A percentile compares a stretch with the other conserved stretches of the same genome.
These are phyloP conservation scores for Ectropis grisescens DNA, from an alignment of 1,140 invertebrate genomes.

Conservation along the genomic window DNA sequence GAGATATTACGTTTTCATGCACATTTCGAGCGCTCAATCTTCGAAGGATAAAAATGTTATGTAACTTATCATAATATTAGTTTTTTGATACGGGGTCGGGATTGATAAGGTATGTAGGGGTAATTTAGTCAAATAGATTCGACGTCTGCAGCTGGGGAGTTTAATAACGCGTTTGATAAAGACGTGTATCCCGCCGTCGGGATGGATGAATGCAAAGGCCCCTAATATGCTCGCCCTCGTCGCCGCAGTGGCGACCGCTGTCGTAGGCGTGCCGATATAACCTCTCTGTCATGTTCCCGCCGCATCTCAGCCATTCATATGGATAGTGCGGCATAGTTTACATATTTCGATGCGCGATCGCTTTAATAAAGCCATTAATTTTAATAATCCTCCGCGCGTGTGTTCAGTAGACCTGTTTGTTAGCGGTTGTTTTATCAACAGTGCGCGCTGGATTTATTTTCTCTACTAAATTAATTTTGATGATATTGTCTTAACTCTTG, in stretches of 20 bases:
- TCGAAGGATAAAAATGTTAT: constrained; percentile 6
- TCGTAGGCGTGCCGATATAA: constrained; percentile 40
- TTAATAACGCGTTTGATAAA: constrained; percentile 54
- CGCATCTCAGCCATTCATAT: constrained; percentile 38
- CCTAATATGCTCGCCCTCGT: constrained; percentile 41
- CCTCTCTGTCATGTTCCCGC: constrained; percentile 36
- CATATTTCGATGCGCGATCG: constrained; percentile 33
- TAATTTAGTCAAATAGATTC: constrained; percentile 31
- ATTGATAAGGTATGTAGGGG: background rate
- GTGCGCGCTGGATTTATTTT: constrained; percentile 3
- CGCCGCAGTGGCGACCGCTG: constrained; percentile 34
- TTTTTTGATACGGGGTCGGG: no score
- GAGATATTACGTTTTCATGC: constrained; percentile 17
- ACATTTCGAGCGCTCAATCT: constrained; percentile 10
- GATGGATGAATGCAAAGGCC: constrained; percentile 32
- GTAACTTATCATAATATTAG: background rate
- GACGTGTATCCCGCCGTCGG: constrained; percentile 33
- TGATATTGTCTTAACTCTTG: no score
- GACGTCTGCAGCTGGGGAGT: constrained; percentile 28
- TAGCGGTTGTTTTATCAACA: no score
- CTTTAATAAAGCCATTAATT: constrained; percentile 42
- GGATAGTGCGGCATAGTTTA: constrained; percentile 42
- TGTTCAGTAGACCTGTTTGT: no score
- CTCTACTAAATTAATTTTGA: no score
- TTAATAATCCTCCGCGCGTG: constrained; percentile 22